phyloP scores from a whole-genome alignment of 2,113 vertebrate species.

The Datnioides undecimradiatus region DNA sequence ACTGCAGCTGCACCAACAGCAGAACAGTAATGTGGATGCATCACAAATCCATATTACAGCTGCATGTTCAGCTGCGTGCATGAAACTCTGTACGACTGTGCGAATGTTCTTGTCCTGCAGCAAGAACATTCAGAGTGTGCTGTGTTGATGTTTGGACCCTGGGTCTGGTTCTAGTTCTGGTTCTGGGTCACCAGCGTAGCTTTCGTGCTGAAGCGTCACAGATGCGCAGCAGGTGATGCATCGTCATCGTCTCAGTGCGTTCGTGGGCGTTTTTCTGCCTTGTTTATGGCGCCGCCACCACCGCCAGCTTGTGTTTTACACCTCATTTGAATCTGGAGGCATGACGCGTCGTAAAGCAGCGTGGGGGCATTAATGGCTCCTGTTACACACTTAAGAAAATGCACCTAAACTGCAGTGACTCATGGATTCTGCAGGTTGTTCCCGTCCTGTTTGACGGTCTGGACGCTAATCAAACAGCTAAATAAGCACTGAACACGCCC shows the following conservation, averaged over 20 bases:
- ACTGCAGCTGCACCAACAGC: no score
- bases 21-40: no score
- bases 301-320: slow-evolving; percentile 57
- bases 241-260: neutral
- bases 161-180: no score
- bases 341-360: slow-evolving; percentile 45
- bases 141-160: neutral
- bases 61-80: neutral
- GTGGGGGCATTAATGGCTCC: slow-evolving; percentile 32
- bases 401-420: slow-evolving; percentile 6
- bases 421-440: slow-evolving; percentile 10
- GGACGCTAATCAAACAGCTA: no score
- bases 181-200: no score
- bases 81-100: no score
- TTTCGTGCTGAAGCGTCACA: neutral
- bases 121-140: no score
- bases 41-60: neutral
- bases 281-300: slow-evolving; percentile 33
- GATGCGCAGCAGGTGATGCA: slow-evolving; percentile 35
- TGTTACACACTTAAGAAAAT: slow-evolving; percentile 24
- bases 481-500: no score
- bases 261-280: slow-evolving; percentile 22
- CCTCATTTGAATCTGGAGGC: slow-evolving; percentile 66
- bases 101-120: neutral
- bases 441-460: no score